These are phyloP conservation scores for Drosophila kanekoi DNA, from an alignment of 2,888 invertebrate genomes.

Conservation along the genomic window DNA sequence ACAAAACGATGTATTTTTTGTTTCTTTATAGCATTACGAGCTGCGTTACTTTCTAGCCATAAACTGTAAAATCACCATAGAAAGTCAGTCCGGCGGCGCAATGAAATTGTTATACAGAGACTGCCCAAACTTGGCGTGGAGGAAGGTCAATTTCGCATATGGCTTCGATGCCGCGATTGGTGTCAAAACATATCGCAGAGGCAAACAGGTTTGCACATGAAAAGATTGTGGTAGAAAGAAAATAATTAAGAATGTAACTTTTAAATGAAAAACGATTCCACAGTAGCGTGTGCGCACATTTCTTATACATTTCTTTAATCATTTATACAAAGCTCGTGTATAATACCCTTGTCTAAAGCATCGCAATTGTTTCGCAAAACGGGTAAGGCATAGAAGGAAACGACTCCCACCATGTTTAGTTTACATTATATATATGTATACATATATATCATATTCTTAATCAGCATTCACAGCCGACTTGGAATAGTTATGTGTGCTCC, in stretches of 20 bases:
- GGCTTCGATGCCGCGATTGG: not conserved
- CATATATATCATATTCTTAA: not conserved
- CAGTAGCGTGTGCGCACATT: too few relatives aligned
- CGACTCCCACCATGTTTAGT: too few relatives aligned
- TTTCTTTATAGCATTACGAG: constrained; percentile 56
- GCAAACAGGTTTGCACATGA: constrained; percentile 8
- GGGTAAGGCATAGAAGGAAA: too few relatives aligned
- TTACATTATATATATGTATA: not conserved
- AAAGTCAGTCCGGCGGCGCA: constrained; percentile 55
- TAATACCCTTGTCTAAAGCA: too few relatives aligned
- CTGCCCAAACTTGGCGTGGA: constrained; percentile 28
- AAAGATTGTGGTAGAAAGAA: not conserved
- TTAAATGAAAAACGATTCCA: constrained; percentile 1
- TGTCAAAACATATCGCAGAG: constrained; percentile 11
- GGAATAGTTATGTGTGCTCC: too few relatives aligned
- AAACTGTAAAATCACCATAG: constrained; percentile 69
- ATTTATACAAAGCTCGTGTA: too few relatives aligned
- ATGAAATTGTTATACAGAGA: constrained; percentile 32
- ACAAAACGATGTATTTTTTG: constrained; percentile 52
- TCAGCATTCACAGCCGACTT: too few relatives aligned
- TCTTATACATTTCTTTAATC: too few relatives aligned
- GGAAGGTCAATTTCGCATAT: constrained; percentile 48
- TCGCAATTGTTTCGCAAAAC: too few relatives aligned
- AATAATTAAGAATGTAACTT: constrained; percentile 2
- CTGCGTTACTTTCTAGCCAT: constrained; percentile 64